Conservation (phyloP, 2,888 invertebrate genomes). For the Oasisia sp. region DNA sequence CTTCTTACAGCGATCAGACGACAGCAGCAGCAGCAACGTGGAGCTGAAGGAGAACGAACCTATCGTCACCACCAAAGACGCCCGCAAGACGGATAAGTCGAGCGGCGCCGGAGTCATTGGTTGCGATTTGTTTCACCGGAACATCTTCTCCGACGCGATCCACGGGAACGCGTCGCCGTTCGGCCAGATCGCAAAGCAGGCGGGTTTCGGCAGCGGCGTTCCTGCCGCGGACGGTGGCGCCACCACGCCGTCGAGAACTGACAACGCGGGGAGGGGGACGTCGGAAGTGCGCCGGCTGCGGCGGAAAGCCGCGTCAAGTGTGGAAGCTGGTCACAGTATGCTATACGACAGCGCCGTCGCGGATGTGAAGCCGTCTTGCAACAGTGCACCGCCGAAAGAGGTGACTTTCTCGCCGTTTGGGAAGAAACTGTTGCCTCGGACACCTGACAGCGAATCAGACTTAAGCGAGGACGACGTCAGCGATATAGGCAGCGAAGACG, state of each 20-base stretch:
- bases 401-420: slow-evolving; percentile 1
- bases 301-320: slow-evolving; percentile 25
- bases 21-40: slow-evolving; percentile 18
- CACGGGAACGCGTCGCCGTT: neutral
- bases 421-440: neutral
- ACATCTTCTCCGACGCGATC: neutral
- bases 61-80: neutral
- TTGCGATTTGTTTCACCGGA: neutral
- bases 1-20: slow-evolving; percentile 19
- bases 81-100: slow-evolving; percentile 14
- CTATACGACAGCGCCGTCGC: neutral
- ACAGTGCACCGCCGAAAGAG: neutral
- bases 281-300: slow-evolving; percentile 29
- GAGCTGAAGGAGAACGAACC: neutral
- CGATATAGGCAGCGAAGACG: neutral
- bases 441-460: neutral
- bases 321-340: slow-evolving; percentile 26
- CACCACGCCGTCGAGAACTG: neutral
- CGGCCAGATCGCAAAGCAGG: neutral
- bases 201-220: slow-evolving; percentile 8
- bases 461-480: neutral
- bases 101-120: neutral
- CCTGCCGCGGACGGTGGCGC: slow-evolving; percentile 7
- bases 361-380: neutral
- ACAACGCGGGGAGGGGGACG: neutral